These are phyloP conservation scores for Bufo bufo DNA, from an alignment of 2,113 vertebrate genomes.

Conservation along the genomic window DNA sequence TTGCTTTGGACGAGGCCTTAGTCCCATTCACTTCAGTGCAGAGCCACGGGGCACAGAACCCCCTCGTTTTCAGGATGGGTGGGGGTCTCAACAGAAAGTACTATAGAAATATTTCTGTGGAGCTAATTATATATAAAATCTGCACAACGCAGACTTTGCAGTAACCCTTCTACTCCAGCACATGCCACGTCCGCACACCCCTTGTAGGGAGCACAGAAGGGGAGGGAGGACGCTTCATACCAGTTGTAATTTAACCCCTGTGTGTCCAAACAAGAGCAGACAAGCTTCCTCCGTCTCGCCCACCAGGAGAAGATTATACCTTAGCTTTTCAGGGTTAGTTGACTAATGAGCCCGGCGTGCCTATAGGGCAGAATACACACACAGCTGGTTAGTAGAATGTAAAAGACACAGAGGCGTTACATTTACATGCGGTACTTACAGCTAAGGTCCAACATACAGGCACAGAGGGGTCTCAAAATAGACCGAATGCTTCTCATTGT, in stretches of 20 bases:
- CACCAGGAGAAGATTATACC: not conserved
- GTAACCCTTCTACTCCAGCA: not conserved
- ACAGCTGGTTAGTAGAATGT: not conserved
- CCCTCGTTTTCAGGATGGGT: too few relatives aligned
- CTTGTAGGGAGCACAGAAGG: not conserved
- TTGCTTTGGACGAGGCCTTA: too few relatives aligned
- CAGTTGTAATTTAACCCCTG: not conserved
- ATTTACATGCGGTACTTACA: not conserved
- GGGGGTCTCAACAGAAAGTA: too few relatives aligned
- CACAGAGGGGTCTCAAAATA: not conserved
- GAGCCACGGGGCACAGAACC: too few relatives aligned
- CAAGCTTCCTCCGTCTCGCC: not conserved
- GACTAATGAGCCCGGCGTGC: not conserved
- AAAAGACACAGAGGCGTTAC: too few relatives aligned
- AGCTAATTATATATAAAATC: not conserved
- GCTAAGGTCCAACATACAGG: not conserved
- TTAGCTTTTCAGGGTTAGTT: not conserved
- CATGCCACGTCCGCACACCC: conserved; percentile 45
- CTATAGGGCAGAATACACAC: not conserved
- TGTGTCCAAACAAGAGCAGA: not conserved
- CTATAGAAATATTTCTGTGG: not conserved
- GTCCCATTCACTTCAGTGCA: too few relatives aligned
- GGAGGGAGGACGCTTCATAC: not conserved
- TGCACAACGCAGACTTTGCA: not conserved
- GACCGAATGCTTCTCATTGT: too few relatives aligned